These are phyloP conservation scores for Athene cunicularia DNA, from an alignment of 2,113 vertebrate species.

Conservation along the genomic window DNA sequence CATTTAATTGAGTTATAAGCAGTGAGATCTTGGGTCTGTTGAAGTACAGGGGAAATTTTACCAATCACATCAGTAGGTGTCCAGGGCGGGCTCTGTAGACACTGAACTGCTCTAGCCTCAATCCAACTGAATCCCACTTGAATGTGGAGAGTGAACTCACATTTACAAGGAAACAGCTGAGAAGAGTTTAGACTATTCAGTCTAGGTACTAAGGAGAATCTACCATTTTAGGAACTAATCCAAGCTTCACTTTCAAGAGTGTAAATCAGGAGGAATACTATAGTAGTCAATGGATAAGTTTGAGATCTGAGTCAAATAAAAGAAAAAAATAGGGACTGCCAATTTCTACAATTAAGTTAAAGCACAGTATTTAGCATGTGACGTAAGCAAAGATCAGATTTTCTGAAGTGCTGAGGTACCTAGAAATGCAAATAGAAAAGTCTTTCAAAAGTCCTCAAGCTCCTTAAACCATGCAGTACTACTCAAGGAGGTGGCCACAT, in stretches of 20 bases:
- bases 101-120: background rate
- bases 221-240: background rate
- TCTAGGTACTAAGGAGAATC: background rate
- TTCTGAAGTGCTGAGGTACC: background rate
- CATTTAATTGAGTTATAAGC: background rate
- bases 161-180: background rate
- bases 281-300: background rate
- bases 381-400: background rate
- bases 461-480: background rate
- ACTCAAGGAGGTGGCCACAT: background rate
- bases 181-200: background rate
- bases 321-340: background rate
- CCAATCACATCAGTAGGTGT: background rate
- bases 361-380: background rate
- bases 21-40: background rate
- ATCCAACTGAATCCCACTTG: background rate
- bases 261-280: background rate
- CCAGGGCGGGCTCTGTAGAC: background rate
- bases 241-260: background rate
- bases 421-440: background rate
- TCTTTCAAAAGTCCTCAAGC: background rate
- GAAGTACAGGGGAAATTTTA: background rate
- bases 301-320: background rate
- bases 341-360: background rate
- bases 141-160: background rate